Evolutionary conservation across 1,140 invertebrate genomes (phyloP).

Genomic region (Dinoponera quadriceps): DNA sequence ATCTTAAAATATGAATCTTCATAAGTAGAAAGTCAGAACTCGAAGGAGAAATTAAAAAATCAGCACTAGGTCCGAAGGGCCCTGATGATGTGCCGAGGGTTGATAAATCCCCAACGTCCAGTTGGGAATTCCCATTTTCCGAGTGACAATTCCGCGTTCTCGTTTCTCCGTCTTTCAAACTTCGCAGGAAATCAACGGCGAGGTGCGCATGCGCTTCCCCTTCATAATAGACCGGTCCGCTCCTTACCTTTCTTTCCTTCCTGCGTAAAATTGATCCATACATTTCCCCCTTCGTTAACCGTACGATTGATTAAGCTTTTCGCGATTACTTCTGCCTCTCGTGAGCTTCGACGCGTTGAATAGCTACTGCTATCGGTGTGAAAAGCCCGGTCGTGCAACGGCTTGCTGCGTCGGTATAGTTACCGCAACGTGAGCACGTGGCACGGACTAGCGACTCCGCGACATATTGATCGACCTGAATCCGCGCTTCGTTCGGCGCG

Average conservation of each 20-base stretch:
- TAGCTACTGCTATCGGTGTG: background rate
- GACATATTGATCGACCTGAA: conserved; percentile 74
- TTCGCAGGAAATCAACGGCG: background rate
- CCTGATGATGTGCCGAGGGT: too few relatives aligned
- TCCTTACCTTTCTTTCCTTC: background rate
- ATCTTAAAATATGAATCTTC: too few relatives aligned
- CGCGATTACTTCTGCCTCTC: background rate
- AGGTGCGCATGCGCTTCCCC: background rate
- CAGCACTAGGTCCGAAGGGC: too few relatives aligned
- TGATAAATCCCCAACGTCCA: too few relatives aligned
- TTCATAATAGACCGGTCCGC: background rate
- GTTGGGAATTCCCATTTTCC: too few relatives aligned
- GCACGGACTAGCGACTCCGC: conserved; percentile 56
- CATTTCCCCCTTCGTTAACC: background rate
- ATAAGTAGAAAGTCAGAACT: too few relatives aligned
- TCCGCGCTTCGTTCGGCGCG: conserved; percentile 59
- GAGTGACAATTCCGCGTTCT: background rate
- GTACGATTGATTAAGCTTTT: background rate
- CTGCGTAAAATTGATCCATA: background rate
- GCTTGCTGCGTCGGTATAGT: conserved; percentile 11
- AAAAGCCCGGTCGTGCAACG: background rate
- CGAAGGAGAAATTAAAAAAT: too few relatives aligned
- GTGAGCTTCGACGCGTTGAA: background rate
- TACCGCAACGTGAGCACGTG: conserved; percentile 69
- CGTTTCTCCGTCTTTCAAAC: background rate